Evolutionary conservation across 2,113 vertebrate species (phyloP).

Genomic region (Pogonocichla stellata): DNA sequence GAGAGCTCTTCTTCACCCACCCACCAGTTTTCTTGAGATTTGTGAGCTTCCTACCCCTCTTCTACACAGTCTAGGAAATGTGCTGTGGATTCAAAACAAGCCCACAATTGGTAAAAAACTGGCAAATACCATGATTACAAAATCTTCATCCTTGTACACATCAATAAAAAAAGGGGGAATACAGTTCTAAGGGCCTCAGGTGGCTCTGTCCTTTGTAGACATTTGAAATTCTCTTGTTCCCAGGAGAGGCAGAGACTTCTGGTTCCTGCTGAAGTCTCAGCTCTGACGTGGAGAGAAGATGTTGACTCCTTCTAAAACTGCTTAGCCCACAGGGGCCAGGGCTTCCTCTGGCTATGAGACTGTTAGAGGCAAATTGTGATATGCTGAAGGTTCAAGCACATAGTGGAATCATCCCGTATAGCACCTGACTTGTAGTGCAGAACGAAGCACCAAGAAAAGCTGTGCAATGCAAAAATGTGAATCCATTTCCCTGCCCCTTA

Average conservation of each 20-base stretch:
- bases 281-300: not conserved
- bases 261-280: not conserved
- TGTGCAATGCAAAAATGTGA: not conserved
- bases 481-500: not conserved
- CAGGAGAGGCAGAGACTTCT: not conserved
- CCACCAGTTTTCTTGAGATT: not conserved
- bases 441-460: not conserved
- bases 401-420: not conserved
- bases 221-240: not conserved
- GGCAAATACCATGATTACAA: not conserved
- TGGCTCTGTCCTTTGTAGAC: not conserved
- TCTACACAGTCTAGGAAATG: not conserved
- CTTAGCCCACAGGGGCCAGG: rapidly evolving
- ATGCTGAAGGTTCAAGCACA: not conserved
- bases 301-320: not conserved
- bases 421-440: not conserved
- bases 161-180: rapidly evolving
- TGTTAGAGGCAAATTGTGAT: not conserved
- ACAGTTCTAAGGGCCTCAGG: not conserved
- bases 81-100: not conserved
- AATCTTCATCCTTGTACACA: not conserved
- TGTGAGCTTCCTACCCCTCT: not conserved
- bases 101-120: not conserved
- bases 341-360: not conserved
- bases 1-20: not conserved